Evolutionary conservation across 2,797 vertebrate species (phyloP), one percentile per base, ranked within the genome.

Genomic region (Gouania willdenowi): DNA sequence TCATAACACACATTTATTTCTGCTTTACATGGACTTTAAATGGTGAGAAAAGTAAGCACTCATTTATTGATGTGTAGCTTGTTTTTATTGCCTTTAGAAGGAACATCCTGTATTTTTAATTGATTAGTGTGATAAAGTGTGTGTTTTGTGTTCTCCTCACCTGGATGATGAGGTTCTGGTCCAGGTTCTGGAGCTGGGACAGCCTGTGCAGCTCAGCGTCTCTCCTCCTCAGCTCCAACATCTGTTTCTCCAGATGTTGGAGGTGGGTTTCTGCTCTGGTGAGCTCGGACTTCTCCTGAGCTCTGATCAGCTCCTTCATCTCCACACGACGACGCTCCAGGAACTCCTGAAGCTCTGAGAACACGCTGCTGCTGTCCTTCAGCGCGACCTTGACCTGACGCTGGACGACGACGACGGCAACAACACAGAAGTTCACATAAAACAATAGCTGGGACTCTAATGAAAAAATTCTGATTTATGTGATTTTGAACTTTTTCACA

Each of bases 281-380:
- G 21, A 18, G 9, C 6, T 58, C 46, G 0, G 38, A 34, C n/a
- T 49, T 33, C 41, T 60, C 33, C 23, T 59, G 42, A 20, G 31
- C 26, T 8, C 45, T 6, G 52, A 67, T 44, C 2, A 57, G 12
- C 13, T 28, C 34, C 30, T 47, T 43, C 30, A 41, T 5, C 34
- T 60, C 41, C 0, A 33, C 29, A 0, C 36, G 41, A 1, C 37
- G 20, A 0, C 8, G 11, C 53, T 59, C 34, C 32, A 63, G 2
- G 6, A 61, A 51, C 8, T 25, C 18, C 14, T 26, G 18, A 5
- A 48, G 48, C 31, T 59, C 48, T 0, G 37, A 22, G 32, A 66
- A 36, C 29, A 54, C 50, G 44, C 8, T 13, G 28, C 16, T 37
- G 45, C 24, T 46, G 37, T 57, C 52, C 23, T 62, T 41, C 20